Base-by-base conservation (phyloP, 2,113 vertebrate species). In the Dasyurus viverrinus region DNA sequence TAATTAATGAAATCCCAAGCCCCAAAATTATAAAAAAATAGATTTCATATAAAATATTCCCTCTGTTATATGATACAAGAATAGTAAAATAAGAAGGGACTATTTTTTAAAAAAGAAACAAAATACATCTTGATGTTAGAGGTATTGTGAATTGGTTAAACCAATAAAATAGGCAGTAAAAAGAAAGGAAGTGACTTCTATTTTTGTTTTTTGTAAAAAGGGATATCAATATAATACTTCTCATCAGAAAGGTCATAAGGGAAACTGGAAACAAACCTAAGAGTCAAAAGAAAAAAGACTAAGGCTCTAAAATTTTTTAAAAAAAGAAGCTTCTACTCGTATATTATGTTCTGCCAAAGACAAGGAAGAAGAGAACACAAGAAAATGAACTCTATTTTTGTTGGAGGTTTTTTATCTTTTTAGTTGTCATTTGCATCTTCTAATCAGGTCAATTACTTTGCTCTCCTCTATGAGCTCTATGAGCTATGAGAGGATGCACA, bases 211-310 rank as follows among this genome's bases (percentile, higher is more conserved):
- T 48, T 48, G 48, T 48, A 48, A 48, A 48, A 92, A 93, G 76
- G 52, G n/a, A 26, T 54, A 8, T 95, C 89, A 91, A 95, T 52
- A 93, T 94, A 94, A 92, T 2, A 96, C 76, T 94, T 95, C 53
- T 42, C 42, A 36, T 91, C 19, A 10, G 91, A 55, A 95, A 90
- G 90, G 9, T 47, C 92, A 89, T 46, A 95, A 57, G 53, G 14
- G 47, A 91, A 93, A 50, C 60, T 95, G 22, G 91, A 92, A 60
- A 50, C 22, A 96, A 36, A 6, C 0, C 42, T 76, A 8, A 54
- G n/a, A 96, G 5, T 91, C 57, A 46, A 57, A 95, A 92, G 93
- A 12, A 92, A 84, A 84, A 6, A 60, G 25, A 68, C 52, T 8
- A n/a, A 12, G 55, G 36, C 89, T 93, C 4, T 93, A 12, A 92